phyloP scores from a whole-genome alignment of 1,140 invertebrate species.

The Pseudomyrmex dendroicus region DNA sequence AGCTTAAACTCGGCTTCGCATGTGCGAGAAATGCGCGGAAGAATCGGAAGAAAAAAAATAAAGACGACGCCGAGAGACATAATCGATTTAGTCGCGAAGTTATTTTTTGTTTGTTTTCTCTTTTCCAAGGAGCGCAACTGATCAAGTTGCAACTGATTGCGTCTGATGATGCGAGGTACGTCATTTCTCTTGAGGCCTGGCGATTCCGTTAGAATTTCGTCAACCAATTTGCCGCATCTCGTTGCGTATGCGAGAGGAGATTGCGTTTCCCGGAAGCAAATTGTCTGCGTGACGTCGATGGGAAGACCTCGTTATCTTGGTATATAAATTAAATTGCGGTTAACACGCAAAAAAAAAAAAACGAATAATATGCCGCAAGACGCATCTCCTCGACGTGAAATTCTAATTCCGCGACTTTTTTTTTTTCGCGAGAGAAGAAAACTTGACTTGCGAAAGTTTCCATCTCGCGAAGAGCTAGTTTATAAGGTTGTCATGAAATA shows the following conservation, averaged over 20 bases:
- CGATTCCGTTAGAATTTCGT: constrained; percentile 4
- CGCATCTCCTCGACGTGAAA: neutral
- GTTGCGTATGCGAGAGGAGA: neutral
- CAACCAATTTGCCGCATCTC: neutral
- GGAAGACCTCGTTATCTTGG: neutral
- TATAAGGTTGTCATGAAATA: too few species aligned
- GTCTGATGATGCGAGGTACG: neutral
- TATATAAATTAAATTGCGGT: neutral
- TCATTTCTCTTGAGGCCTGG: neutral
- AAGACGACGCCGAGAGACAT: too few species aligned
- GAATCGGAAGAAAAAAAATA: too few species aligned
- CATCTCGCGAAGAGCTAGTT: too few species aligned
- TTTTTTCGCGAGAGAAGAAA: too few species aligned
- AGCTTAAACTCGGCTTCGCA: neutral
- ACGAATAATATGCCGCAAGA: neutral
- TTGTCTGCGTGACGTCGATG: neutral
- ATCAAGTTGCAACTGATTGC: neutral
- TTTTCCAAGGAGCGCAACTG: too few species aligned
- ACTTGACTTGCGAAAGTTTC: neutral
- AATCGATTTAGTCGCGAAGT: too few species aligned
- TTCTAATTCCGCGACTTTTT: neutral
- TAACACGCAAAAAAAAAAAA: too few species aligned
- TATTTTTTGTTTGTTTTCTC: too few species aligned
- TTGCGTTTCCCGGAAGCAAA: neutral
- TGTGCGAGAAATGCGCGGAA: too few species aligned